Evolutionary conservation across 2,888 invertebrate genomes (phyloP).

Genomic region (Incurvaria masculella): DNA sequence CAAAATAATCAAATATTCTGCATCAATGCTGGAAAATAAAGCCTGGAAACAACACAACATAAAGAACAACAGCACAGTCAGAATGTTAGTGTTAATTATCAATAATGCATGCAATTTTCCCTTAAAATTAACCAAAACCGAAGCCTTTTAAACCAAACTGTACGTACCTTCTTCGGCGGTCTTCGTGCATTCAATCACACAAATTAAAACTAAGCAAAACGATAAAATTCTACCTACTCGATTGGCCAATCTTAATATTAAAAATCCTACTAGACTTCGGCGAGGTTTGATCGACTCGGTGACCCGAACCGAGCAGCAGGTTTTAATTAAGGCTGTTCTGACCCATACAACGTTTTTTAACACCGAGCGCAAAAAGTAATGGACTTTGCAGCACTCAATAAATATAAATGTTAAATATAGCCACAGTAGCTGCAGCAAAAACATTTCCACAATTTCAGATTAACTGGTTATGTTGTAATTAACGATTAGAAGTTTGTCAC

Average conservation of each 20-base stretch:
- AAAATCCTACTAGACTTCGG: not conserved
- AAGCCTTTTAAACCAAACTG: slow-evolving; percentile 14
- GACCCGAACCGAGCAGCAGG: too few relatives aligned
- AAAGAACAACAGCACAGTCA: slow-evolving; percentile 16
- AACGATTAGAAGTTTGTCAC: too few relatives aligned
- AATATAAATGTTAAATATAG: too few relatives aligned
- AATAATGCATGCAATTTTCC: not conserved
- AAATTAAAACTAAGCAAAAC: slow-evolving; percentile 24
- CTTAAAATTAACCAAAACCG: too few relatives aligned
- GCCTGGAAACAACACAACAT: slow-evolving; percentile 22
- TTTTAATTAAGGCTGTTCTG: too few relatives aligned
- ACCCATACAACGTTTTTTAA: too few relatives aligned
- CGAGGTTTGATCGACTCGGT: not conserved
- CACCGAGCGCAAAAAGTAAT: too few relatives aligned
- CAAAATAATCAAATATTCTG: slow-evolving; percentile 19
- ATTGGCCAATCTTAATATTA: slow-evolving; percentile 45
- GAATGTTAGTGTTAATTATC: slow-evolving; percentile 29
- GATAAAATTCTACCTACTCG: slow-evolving; percentile 16
- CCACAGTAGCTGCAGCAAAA: too few relatives aligned
- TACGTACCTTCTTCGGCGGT: slow-evolving; percentile 38
- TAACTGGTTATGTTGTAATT: too few relatives aligned
- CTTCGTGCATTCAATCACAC: not conserved
- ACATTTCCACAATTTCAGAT: too few relatives aligned
- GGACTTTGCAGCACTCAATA: too few relatives aligned
- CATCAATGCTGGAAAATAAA: slow-evolving; percentile 3